A percentile compares a stretch with the other conserved stretches of the same genome.
phyloP scores from a whole-genome alignment of 2,888 invertebrate species.

The Choreutis nemorana region DNA sequence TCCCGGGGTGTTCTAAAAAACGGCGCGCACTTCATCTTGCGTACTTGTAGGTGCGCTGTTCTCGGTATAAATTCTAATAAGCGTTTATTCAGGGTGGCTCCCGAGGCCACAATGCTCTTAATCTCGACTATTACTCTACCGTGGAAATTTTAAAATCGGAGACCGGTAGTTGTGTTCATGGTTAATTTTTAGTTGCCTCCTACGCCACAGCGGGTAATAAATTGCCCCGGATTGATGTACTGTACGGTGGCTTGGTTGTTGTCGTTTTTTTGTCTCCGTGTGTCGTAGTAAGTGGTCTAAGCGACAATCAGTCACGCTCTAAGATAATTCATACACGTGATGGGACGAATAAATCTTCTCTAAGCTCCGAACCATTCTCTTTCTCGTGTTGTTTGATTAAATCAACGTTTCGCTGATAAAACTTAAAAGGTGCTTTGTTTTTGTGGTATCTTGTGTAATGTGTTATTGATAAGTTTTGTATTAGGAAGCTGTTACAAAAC shows the following conservation, averaged over 20 bases:
- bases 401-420: no score
- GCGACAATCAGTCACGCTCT: conserved; percentile 41
- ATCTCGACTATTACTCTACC: conserved; percentile 54
- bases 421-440: no score
- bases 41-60: conserved; percentile 19
- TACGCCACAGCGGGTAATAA: conserved; percentile 47
- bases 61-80: conserved; percentile 56
- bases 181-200: conserved; percentile 57
- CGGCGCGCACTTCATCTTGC: conserved; percentile 34
- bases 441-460: no score
- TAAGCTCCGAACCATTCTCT: no score
- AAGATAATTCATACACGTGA: conserved; percentile 20
- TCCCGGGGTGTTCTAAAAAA: conserved; percentile 42
- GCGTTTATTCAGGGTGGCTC: conserved; percentile 38
- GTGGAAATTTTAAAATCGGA: conserved; percentile 43
- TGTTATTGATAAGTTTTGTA: no score
- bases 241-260: conserved; percentile 16
- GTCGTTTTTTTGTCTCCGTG: conserved; percentile 21
- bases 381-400: no score
- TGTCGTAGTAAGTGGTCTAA: conserved; percentile 33
- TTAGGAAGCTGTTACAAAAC: no score
- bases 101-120: conserved; percentile 53
- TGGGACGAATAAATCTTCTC: conserved; percentile 20
- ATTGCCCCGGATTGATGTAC: conserved; percentile 33
- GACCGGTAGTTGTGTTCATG: conserved; percentile 44